These are phyloP conservation scores for Fratercula arctica DNA, from an alignment of 2,797 vertebrate species.

Conservation along the genomic window DNA sequence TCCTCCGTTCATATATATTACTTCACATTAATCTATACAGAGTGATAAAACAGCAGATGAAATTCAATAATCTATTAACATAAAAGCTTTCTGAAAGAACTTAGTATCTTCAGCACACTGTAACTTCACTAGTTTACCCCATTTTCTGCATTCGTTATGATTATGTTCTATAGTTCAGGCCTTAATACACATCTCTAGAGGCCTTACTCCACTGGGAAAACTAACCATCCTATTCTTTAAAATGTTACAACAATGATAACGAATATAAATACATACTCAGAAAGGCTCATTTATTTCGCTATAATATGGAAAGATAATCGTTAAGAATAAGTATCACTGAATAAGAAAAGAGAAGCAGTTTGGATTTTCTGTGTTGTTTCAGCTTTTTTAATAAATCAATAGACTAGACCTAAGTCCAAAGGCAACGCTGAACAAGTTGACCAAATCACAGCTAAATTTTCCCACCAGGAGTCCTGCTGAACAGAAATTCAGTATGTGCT, in stretches of 20 bases:
- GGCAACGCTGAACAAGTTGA: not conserved
- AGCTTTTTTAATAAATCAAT: not conserved
- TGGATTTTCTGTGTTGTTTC: not conserved
- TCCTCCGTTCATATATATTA: not conserved
- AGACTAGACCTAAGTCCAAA: not conserved
- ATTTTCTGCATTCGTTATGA: not conserved
- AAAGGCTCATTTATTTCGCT: not conserved
- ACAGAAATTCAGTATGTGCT: not conserved
- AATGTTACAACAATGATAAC: not conserved
- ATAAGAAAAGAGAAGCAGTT: not conserved
- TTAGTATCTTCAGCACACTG: not conserved
- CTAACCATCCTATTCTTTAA: not conserved
- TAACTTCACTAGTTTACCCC: not conserved
- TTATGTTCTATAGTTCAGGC: not conserved
- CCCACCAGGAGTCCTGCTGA: not conserved
- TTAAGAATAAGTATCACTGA: not conserved
- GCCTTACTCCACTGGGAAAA: not conserved
- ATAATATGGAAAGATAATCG: not conserved
- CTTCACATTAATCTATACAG: not conserved
- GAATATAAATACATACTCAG: not conserved
- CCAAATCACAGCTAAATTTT: not conserved
- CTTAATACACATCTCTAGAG: not conserved
- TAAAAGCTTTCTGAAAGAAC: slow-evolving; percentile 10
- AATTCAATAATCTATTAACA: slow-evolving; percentile 46
- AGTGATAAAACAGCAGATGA: slow-evolving; percentile 3